phyloP scores from a whole-genome alignment of 2,797 vertebrate species.

The Cyclura pinguis region DNA sequence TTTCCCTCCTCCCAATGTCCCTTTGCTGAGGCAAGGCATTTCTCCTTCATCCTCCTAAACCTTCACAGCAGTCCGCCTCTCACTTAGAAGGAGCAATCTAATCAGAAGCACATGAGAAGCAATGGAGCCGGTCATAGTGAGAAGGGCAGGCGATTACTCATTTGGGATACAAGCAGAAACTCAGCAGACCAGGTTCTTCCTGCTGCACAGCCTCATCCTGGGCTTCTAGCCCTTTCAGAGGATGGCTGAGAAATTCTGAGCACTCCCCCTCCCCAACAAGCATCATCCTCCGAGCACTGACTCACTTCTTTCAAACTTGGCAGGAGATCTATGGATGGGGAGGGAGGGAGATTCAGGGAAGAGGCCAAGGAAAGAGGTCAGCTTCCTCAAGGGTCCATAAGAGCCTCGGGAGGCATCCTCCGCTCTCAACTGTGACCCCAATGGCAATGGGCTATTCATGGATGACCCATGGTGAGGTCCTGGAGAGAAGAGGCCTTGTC shows the following conservation, averaged over 20 bases:
- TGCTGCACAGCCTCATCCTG: neutral
- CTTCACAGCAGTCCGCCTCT: neutral
- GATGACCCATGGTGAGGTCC: neutral
- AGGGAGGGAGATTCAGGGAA: accelerated
- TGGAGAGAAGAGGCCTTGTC: neutral
- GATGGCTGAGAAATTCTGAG: neutral
- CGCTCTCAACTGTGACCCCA: neutral
- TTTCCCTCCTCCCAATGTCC: too few relatives aligned
- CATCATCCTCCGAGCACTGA: neutral
- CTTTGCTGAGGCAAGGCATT: neutral
- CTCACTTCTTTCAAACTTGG: constrained; percentile 22
- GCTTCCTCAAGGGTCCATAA: neutral
- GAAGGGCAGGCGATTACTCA: constrained; percentile 2
- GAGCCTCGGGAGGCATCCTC: neutral
- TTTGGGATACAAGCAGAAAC: neutral
- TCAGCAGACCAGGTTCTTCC: neutral
- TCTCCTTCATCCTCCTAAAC: neutral
- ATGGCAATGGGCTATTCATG: neutral
- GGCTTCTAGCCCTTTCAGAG: neutral
- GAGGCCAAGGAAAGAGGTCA: neutral
- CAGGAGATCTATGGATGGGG: neutral
- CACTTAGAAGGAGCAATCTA: neutral
- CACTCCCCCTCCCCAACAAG: too few relatives aligned
- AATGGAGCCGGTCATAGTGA: neutral
- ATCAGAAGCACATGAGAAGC: neutral